These are phyloP conservation scores for Trachymyrmex cornetzi DNA, from an alignment of 1,140 invertebrate genomes.

Conservation along the genomic window DNA sequence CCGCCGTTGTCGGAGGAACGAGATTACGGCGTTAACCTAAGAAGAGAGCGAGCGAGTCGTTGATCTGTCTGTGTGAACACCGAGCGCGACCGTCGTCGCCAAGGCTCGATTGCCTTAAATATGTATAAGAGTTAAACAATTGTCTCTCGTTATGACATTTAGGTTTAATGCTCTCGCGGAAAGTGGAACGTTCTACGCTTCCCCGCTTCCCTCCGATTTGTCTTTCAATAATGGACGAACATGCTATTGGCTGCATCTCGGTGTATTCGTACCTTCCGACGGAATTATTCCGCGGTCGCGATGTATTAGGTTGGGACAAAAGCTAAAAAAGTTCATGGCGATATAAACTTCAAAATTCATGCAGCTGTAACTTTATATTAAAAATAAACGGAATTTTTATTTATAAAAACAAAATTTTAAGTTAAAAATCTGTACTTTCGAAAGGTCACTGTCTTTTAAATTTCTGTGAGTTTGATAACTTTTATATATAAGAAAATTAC, in stretches of 20 bases:
- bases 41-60: slow-evolving; percentile 52
- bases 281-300: not conserved
- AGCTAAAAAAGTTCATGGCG: too few relatives aligned
- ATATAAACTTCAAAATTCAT: too few relatives aligned
- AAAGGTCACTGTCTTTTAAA: too few relatives aligned
- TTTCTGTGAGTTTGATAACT: too few relatives aligned
- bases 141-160: slow-evolving; percentile 43
- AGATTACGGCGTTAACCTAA: slow-evolving; percentile 65
- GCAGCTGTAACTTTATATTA: too few relatives aligned
- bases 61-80: slow-evolving; percentile 32
- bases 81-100: slow-evolving; percentile 8
- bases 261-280: not conserved
- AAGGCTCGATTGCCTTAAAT: slow-evolving; percentile 22
- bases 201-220: not conserved
- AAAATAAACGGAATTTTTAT: too few relatives aligned
- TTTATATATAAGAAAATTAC: too few relatives aligned
- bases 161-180: slow-evolving; percentile 27
- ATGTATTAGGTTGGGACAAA: not conserved
- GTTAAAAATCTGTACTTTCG: too few relatives aligned
- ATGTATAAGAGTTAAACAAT: slow-evolving; percentile 45
- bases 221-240: not conserved
- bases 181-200: not conserved
- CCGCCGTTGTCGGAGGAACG: slow-evolving; percentile 71
- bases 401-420: too few relatives aligned
- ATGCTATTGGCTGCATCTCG: too few relatives aligned